Evolutionary conservation across 2,797 vertebrate genomes (phyloP), one percentile per base, ranked within the genome.

Genomic region (Thamnophis elegans): DNA sequence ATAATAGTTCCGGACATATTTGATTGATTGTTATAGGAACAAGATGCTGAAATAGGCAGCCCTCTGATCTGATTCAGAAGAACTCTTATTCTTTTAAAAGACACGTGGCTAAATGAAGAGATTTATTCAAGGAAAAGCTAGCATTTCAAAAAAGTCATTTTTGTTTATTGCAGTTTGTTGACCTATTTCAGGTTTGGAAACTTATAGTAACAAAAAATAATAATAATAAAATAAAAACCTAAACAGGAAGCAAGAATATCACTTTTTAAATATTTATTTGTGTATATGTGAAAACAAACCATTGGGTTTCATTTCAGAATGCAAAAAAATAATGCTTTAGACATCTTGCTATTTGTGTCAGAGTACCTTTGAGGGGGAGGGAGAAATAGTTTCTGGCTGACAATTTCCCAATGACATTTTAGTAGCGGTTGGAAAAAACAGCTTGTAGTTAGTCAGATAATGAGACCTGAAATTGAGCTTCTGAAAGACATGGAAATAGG

Each of bases 381-480:
- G n/a, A 32, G 25, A 87, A 89, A 91, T 91, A 88, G 18, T 89
- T 85, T 88, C 90, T 18, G 11, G 56, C 59, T 54, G 88, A 88
- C 58, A 85, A 92, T 93, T 90, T 93, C 85, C 85, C 53, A 58
- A 89, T 65, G 68, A 93, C 88, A 90, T 85, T 90, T 94, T 88
- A 93, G 89, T 53, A 93, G 92, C 82, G 54, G 28, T 68, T 93
- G 58, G 85, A 91, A 92, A 42, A 42, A 90, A 91, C 85, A 62
- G 85, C 88, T 88, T 88, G 47, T 85, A 92, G 85, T 92, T 92
- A 93, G 42, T 60, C 59, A 78, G 65, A 87, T 85, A 92, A 91
- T 86, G 89, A 87, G 86, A 93, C 36, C 55, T 47, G 85, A 92
- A 94, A 85, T 87, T 93, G 90, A 78, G 62, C 42, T 91, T 86